Percentiles rank a stretch among this genome's conserved stretches.
These are phyloP conservation scores for Chitala chitala DNA, from an alignment of 2,113 vertebrate species.

Conservation along the genomic window DNA sequence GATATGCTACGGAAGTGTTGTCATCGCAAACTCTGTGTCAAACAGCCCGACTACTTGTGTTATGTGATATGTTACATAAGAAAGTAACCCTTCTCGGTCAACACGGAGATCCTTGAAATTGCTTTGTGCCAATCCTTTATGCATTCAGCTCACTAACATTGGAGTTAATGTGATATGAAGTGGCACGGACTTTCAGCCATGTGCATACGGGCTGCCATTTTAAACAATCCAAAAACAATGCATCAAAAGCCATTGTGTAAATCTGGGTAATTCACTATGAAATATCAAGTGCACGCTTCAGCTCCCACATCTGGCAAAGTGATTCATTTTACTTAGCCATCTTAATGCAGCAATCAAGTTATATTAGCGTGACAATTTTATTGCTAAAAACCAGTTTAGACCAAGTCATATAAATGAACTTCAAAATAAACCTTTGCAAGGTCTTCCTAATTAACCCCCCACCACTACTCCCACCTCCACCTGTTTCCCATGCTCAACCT, in stretches of 20 bases:
- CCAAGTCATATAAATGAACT: constrained; percentile 57
- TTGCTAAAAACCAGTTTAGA: constrained; percentile 61
- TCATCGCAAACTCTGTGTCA: background rate
- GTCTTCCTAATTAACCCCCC: constrained; percentile 45
- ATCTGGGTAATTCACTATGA: constrained; percentile 66
- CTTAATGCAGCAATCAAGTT: constrained; percentile 71
- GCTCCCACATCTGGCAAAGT: constrained; percentile 57
- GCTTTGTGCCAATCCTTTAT: background rate
- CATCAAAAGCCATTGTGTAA: constrained; percentile 45
- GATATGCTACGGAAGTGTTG: background rate
- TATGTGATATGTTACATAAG: background rate
- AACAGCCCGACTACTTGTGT: background rate
- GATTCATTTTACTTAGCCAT: constrained; percentile 71
- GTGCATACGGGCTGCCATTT: constrained; percentile 38
- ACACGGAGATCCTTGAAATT: background rate
- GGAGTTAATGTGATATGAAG: background rate
- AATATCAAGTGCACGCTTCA: constrained; percentile 65
- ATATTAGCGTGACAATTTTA: constrained; percentile 76
- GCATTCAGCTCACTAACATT: constrained; percentile 17
- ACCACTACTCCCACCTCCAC: background rate
- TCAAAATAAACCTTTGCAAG: constrained; percentile 57
- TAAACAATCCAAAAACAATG: constrained; percentile 31
- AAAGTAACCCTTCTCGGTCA: background rate
- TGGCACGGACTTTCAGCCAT: constrained; percentile 18
- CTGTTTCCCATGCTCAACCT: background rate